A percentile compares a stretch with the other conserved stretches of the same genome.
Conservation (phyloP, 2,113 vertebrate genomes). For the Pedionomus torquatus region DNA sequence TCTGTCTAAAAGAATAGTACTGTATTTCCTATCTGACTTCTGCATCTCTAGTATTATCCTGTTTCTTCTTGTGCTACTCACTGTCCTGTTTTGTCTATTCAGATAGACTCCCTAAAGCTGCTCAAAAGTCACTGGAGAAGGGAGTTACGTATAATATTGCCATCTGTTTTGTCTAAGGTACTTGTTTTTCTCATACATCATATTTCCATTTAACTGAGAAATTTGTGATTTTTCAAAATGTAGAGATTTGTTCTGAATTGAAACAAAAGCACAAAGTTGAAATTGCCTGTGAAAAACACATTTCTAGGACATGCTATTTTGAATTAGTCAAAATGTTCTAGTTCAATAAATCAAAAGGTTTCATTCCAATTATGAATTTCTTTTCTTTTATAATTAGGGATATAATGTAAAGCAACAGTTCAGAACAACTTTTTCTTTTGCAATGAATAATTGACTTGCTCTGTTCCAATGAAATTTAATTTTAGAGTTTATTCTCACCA, state of each 20-base stretch:
- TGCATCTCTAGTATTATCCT: background rate
- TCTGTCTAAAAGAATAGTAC: background rate
- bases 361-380: slow-evolving; percentile 40
- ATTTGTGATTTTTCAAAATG: background rate
- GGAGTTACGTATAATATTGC: fast-evolving
- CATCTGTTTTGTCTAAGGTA: background rate
- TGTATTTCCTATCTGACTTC: background rate
- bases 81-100: background rate
- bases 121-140: background rate
- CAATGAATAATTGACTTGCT: background rate
- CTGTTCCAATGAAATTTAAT: slow-evolving; percentile 26
- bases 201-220: background rate
- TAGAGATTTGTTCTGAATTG: background rate
- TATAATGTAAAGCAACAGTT: slow-evolving; percentile 35
- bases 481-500: slow-evolving; percentile 24
- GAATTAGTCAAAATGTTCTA: slow-evolving; percentile 58
- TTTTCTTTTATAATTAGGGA: slow-evolving; percentile 48
- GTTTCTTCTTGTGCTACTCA: background rate
- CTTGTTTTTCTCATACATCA: background rate
- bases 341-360: slow-evolving; percentile 59
- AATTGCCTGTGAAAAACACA: slow-evolving; percentile 28
- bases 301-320: slow-evolving; percentile 33
- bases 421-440: slow-evolving; percentile 39
- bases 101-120: background rate
- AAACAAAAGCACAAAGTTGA: slow-evolving; percentile 17